phyloP scores from a whole-genome alignment of 2,888 invertebrate species.

The Ceraclea dissimilis region DNA sequence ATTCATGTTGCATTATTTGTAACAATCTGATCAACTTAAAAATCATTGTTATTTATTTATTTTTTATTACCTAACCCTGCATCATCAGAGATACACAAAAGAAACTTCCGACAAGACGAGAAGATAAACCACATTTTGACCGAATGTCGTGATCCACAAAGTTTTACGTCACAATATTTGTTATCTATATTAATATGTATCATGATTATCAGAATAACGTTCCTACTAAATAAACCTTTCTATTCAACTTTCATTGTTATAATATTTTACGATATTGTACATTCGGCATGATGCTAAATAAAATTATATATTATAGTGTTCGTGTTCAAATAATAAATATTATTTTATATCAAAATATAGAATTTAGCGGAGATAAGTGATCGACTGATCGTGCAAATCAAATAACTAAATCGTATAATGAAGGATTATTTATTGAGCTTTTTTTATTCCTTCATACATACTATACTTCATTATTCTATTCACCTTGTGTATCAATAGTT shows the following conservation, averaged over 20 bases:
- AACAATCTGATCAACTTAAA: too few species aligned
- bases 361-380: not conserved
- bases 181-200: not conserved
- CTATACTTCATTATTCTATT: too few species aligned
- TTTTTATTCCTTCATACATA: too few species aligned
- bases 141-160: conserved; percentile 4
- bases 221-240: conserved; percentile 1
- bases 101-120: not conserved
- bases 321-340: not conserved
- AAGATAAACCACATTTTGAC: not conserved
- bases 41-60: too few species aligned
- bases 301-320: too few species aligned
- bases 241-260: conserved; percentile 3
- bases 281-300: not conserved
- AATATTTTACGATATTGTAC: not conserved
- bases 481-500: too few species aligned
- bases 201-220: too few species aligned
- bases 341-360: not conserved
- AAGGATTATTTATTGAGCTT: too few species aligned
- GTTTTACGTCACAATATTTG: conserved; percentile 3
- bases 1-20: too few species aligned
- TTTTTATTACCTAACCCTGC: too few species aligned
- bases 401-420: not conserved
- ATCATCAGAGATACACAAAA: not conserved
- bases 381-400: not conserved